Conservation (phyloP, 2,888 invertebrate genomes). For the Eilema griseolum region DNA sequence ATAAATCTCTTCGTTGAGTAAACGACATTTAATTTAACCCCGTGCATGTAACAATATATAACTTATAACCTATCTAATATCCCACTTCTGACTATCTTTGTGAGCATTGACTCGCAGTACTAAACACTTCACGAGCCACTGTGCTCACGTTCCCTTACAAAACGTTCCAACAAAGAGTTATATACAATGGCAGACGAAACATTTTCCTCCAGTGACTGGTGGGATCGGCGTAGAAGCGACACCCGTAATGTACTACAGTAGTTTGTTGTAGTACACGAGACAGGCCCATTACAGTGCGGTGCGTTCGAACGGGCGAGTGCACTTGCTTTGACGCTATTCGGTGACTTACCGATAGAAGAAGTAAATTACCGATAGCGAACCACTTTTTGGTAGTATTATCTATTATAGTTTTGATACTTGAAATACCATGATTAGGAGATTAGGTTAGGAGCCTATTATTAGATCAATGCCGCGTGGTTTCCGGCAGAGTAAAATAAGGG, state of each 20-base stretch:
- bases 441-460: no score
- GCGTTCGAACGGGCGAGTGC: constrained; percentile 38
- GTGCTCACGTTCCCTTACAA: constrained; percentile 3
- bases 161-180: neutral
- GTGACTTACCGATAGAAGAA: no score
- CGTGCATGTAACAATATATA: no score
- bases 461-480: no score
- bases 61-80: neutral
- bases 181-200: neutral
- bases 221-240: constrained; percentile 23
- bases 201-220: constrained; percentile 1
- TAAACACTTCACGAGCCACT: neutral
- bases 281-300: constrained; percentile 26
- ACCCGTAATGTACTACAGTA: constrained; percentile 23
- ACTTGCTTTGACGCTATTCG: constrained; percentile 19
- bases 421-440: no score
- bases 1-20: no score
- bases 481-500: no score
- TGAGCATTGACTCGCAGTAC: neutral
- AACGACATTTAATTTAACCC: no score
- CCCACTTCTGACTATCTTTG: neutral
- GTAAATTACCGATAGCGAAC: no score
- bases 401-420: no score
- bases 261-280: constrained; percentile 23
- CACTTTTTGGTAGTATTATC: no score